These are phyloP conservation scores for Chrysaora quinquecirrha DNA, from an alignment of 30 jellyfish, hydroid and myxozoan species.

Conservation along the genomic window DNA sequence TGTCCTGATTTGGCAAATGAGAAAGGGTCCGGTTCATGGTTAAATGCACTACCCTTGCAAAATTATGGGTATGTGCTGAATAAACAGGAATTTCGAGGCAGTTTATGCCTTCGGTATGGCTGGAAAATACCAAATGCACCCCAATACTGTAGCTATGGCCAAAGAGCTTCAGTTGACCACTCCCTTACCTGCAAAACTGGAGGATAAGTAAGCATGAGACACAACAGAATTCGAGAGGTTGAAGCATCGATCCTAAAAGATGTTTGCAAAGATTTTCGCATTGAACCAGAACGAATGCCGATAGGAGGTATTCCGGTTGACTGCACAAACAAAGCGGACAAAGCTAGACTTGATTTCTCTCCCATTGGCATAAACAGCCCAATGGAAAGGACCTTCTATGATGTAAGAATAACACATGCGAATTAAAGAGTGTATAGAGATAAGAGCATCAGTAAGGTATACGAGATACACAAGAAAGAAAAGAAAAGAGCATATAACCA, in stretches of 20 bases:
- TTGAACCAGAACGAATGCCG: neutral
- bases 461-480: conserved; percentile 2
- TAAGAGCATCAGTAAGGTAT: neutral
- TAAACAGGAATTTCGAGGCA: conserved; percentile 1
- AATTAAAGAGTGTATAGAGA: conserved; percentile 6
- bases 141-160: neutral
- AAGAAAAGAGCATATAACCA: conserved; percentile 4
- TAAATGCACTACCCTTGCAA: conserved; percentile 6
- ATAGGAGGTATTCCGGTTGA: neutral
- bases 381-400: conserved; percentile 5
- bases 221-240: neutral
- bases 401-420: conserved; percentile 8
- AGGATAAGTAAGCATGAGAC: neutral
- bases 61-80: neutral
- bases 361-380: neutral
- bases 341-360: neutral
- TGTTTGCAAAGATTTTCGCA: conserved; percentile 5
- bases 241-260: neutral
- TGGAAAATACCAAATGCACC: neutral
- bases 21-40: neutral
- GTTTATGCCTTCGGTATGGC: conserved; percentile 1
- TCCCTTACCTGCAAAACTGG: conserved; percentile 2
- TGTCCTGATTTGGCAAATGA: neutral
- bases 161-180: neutral
- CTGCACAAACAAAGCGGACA: neutral